Conservation (phyloP, 2,888 invertebrate genomes). For the Anoplius nigerrimus region DNA sequence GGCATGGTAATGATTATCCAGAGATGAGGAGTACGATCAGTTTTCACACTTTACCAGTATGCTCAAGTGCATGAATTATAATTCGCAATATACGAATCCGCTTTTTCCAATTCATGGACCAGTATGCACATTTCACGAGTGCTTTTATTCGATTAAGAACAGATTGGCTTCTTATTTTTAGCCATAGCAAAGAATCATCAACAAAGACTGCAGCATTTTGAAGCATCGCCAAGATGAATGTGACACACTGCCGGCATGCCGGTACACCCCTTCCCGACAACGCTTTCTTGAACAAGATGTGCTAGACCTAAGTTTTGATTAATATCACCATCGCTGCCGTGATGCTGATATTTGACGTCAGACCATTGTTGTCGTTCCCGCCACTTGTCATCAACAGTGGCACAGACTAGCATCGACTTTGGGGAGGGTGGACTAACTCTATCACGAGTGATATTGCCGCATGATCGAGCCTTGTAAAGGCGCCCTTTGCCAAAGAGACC, state of each 20-base stretch:
- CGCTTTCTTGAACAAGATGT: conserved; percentile 62
- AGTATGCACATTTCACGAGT: conserved; percentile 5
- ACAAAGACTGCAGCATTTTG: conserved; percentile 80
- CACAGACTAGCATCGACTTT: conserved; percentile 67
- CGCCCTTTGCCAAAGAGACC: conserved; percentile 78
- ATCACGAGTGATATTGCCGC: conserved; percentile 79
- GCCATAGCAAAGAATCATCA: conserved; percentile 66
- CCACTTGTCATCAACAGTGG: conserved; percentile 70
- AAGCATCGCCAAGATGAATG: conserved; percentile 77
- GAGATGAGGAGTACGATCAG: background rate
- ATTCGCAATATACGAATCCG: background rate
- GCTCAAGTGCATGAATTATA: background rate
- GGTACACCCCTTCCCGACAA: conserved; percentile 72
- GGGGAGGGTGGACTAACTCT: conserved; percentile 74
- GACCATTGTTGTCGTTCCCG: conserved; percentile 74
- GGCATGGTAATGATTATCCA: conserved; percentile 8
- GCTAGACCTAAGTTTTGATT: conserved; percentile 76
- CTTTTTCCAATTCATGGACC: background rate
- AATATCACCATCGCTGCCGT: conserved; percentile 76
- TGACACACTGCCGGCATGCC: conserved; percentile 77
- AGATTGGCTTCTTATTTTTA: conserved; percentile 10
- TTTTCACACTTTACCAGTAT: background rate
- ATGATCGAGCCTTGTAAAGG: conserved; percentile 80
- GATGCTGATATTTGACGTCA: conserved; percentile 69
- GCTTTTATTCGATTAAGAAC: conserved; percentile 23